phyloP scores from a whole-genome alignment of 2,113 vertebrate species.

The Pluvianellus socialis region DNA sequence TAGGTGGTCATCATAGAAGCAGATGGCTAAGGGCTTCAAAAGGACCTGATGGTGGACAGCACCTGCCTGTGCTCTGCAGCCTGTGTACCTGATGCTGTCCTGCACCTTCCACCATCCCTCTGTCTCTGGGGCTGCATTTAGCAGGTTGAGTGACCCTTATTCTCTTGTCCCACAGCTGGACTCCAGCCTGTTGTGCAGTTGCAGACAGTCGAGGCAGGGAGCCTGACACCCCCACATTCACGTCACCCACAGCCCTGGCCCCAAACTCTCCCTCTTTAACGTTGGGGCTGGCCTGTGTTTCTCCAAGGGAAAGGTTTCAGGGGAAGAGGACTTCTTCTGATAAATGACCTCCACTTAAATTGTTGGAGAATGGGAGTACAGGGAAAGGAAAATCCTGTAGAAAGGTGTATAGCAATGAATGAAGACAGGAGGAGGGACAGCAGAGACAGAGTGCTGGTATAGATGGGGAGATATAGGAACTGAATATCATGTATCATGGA shows the following conservation, averaged over 20 bases:
- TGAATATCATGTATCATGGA: neutral
- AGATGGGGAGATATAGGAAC: neutral
- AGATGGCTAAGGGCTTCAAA: neutral
- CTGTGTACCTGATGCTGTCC: neutral
- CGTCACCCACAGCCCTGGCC: rapidly evolving
- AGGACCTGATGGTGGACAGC: neutral
- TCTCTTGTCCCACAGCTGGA: neutral
- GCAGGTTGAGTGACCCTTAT: neutral
- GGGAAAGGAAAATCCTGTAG: neutral
- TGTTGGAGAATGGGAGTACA: neutral
- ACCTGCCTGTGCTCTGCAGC: neutral
- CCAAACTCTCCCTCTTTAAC: neutral
- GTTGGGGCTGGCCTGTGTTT: neutral
- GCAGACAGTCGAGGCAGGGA: rapidly evolving
- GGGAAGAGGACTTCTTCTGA: neutral
- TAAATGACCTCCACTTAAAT: neutral
- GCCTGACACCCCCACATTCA: rapidly evolving
- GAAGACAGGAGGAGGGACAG: neutral
- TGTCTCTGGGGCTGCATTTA: neutral
- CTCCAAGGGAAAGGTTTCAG: neutral
- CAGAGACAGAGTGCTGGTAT: neutral
- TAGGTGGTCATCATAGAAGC: neutral
- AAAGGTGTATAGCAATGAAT: neutral
- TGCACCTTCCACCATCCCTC: neutral
- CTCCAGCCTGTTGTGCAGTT: neutral